Evolutionary conservation across 2,888 invertebrate genomes (phyloP).

Genomic region (Pandemis cinnamomeana): DNA sequence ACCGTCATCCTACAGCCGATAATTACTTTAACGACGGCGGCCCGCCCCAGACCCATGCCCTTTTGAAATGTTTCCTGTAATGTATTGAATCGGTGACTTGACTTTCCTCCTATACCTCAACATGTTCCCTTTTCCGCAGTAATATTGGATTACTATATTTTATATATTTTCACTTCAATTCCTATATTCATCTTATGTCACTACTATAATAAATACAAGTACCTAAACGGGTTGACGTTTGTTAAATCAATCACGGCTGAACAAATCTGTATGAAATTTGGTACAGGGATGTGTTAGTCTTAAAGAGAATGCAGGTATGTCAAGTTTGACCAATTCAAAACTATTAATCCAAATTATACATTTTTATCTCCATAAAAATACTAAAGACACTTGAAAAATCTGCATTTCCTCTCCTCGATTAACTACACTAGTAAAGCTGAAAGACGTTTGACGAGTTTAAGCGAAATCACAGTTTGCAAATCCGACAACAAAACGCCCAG

Average conservation of each 20-base stretch:
- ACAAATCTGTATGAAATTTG: too few species aligned
- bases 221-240: too few species aligned
- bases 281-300: too few species aligned
- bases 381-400: background rate
- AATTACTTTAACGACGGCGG: background rate
- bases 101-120: background rate
- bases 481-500: background rate
- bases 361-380: background rate
- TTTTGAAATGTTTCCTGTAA: background rate
- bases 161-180: too few species aligned
- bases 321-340: too few species aligned
- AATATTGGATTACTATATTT: too few species aligned
- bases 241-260: too few species aligned
- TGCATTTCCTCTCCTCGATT: background rate
- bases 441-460: background rate
- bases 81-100: constrained; percentile 4
- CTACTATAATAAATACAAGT: too few species aligned
- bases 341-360: too few species aligned
- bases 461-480: constrained; percentile 1
- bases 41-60: background rate
- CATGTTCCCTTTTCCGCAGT: background rate
- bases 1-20: background rate
- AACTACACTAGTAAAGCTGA: background rate
- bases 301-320: too few species aligned
- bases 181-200: too few species aligned